These are phyloP conservation scores for Tringa solitaria DNA, from an alignment of 2,113 vertebrate genomes.

Conservation along the genomic window DNA sequence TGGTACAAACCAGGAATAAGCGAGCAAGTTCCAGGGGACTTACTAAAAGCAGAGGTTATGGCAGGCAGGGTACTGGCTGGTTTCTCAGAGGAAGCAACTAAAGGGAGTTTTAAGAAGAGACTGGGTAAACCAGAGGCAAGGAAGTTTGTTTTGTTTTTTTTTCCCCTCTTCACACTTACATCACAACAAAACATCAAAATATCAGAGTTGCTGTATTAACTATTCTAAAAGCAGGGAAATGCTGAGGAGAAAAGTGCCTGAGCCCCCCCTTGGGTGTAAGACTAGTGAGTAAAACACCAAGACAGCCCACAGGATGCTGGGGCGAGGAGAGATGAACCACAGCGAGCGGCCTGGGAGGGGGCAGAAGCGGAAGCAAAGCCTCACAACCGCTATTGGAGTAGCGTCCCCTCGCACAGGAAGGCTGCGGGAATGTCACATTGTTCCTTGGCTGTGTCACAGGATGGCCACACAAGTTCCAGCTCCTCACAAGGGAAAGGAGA, in stretches of 20 bases:
- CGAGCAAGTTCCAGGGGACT: not conserved
- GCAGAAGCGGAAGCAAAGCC: not conserved
- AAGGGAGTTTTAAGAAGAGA: not conserved
- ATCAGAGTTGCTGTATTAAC: not conserved
- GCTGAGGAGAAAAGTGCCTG: not conserved
- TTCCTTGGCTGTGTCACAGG: not conserved
- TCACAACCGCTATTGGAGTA: not conserved
- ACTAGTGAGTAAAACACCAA: not conserved
- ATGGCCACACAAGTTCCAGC: not conserved
- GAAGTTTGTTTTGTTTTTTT: not conserved
- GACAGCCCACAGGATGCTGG: conserved; percentile 45
- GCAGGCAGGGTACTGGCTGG: not conserved
- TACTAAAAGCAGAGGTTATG: not conserved
- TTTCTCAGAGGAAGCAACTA: not conserved
- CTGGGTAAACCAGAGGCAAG: not conserved
- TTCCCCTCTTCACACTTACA: not conserved
- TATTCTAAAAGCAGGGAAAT: not conserved
- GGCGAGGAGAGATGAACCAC: not conserved
- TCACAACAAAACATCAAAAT: not conserved
- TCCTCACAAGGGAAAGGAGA: not conserved
- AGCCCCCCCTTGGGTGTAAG: not conserved
- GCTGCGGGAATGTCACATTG: not conserved
- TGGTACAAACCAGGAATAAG: not conserved
- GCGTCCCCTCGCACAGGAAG: conserved; percentile 29
- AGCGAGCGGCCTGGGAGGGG: not conserved